Percentiles rank a stretch among this genome's conserved stretches.
phyloP scores from a whole-genome alignment of 2,888 invertebrate genomes.

The Conchocele bisecta region DNA sequence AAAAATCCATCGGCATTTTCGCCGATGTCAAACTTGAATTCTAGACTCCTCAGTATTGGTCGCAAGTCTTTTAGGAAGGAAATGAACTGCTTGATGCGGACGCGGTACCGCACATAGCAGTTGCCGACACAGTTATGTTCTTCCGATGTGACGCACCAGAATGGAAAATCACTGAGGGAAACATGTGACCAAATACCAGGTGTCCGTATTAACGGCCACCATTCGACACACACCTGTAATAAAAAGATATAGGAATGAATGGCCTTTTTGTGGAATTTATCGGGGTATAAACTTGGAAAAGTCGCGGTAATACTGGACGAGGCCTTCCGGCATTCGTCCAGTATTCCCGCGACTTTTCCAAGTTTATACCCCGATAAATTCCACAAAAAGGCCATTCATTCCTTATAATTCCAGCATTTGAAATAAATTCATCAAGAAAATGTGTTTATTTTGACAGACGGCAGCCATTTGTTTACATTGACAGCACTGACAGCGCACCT shows the following conservation, averaged over 20 bases:
- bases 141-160: conserved; percentile 67
- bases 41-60: conserved; percentile 72
- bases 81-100: conserved; percentile 73
- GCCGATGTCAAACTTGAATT: conserved; percentile 81
- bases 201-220: conserved; percentile 71
- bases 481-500: no score
- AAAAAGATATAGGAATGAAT: not conserved
- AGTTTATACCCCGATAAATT: no score
- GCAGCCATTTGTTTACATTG: no score
- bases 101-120: conserved; percentile 76
- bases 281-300: no score
- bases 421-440: no score
- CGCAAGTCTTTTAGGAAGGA: conserved; percentile 67
- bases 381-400: no score
- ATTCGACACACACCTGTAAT: conserved; percentile 74
- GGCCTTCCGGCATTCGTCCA: no score
- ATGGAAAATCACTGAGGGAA: conserved; percentile 77
- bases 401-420: no score
- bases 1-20: conserved; percentile 77
- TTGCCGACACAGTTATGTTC: conserved; percentile 62
- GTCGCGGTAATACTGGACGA: no score
- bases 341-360: no score
- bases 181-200: conserved; percentile 77
- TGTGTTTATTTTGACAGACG: no score
- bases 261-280: no score